These are phyloP conservation scores for Xenopus petersii DNA, from an alignment of 2,797 vertebrate genomes.

Conservation along the genomic window DNA sequence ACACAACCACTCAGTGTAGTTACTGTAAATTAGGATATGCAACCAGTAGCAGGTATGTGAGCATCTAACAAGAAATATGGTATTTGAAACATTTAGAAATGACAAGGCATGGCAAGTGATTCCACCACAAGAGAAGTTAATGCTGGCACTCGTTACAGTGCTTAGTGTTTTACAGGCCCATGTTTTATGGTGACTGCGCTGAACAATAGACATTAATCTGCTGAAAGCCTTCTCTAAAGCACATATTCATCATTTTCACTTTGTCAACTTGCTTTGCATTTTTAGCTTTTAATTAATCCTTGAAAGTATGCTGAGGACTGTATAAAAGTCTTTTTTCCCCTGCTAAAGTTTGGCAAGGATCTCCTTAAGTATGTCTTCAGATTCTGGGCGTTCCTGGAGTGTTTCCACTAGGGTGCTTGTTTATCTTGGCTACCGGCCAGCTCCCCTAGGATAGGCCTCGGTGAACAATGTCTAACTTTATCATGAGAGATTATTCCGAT, in stretches of 20 bases:
- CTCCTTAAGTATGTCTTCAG: constrained; percentile 52
- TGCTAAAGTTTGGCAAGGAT: constrained; percentile 50
- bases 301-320: constrained; percentile 17
- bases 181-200: background rate
- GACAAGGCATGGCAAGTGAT: too few species aligned
- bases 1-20: too few species aligned
- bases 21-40: too few species aligned
- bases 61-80: too few species aligned
- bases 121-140: too few species aligned
- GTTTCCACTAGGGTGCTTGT: constrained; percentile 58
- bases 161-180: background rate
- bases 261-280: constrained; percentile 50
- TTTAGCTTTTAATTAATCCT: constrained; percentile 41
- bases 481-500: constrained; percentile 57
- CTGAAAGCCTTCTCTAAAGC: constrained; percentile 4
- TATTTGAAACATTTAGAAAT: too few species aligned
- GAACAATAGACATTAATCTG: background rate
- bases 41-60: too few species aligned
- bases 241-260: constrained; percentile 46
- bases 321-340: constrained; percentile 32
- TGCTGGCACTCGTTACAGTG: background rate
- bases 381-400: constrained; percentile 58
- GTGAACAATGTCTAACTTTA: constrained; percentile 57
- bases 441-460: constrained; percentile 50
- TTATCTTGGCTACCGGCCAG: constrained; percentile 62